Conservation (phyloP, 2,797 vertebrate genomes). For the Pantherophis alleghaniensis region DNA sequence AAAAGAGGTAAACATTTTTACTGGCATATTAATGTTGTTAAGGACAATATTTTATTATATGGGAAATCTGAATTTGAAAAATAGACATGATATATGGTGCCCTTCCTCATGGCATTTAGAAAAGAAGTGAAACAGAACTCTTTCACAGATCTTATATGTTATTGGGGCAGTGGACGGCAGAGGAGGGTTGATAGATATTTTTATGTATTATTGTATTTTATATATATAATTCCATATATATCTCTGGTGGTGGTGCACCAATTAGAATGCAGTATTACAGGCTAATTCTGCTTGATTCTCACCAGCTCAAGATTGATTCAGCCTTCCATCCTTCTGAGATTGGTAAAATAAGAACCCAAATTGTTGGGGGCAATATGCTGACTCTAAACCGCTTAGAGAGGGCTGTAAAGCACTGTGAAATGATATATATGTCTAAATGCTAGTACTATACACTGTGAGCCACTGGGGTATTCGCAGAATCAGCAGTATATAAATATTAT, state of each 20-base stretch:
- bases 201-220: neutral
- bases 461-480: neutral
- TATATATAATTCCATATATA: neutral
- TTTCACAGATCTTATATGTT: neutral
- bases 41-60: neutral
- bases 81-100: neutral
- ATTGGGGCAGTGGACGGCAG: neutral
- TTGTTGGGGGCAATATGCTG: neutral
- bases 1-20: neutral
- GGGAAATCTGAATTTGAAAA: slow-evolving; percentile 3
- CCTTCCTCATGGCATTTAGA: neutral
- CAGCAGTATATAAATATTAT: neutral
- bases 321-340: neutral
- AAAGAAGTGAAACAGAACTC: neutral
- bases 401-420: neutral
- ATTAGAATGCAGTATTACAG: neutral
- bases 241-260: neutral
- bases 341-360: neutral
- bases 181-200: neutral
- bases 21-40: neutral
- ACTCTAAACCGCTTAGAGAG: neutral
- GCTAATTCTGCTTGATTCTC: neutral
- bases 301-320: neutral
- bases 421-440: neutral
- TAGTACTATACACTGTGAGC: neutral